These are phyloP conservation scores for Xiphydria camelus DNA, from an alignment of 2,888 invertebrate genomes.

Conservation along the genomic window DNA sequence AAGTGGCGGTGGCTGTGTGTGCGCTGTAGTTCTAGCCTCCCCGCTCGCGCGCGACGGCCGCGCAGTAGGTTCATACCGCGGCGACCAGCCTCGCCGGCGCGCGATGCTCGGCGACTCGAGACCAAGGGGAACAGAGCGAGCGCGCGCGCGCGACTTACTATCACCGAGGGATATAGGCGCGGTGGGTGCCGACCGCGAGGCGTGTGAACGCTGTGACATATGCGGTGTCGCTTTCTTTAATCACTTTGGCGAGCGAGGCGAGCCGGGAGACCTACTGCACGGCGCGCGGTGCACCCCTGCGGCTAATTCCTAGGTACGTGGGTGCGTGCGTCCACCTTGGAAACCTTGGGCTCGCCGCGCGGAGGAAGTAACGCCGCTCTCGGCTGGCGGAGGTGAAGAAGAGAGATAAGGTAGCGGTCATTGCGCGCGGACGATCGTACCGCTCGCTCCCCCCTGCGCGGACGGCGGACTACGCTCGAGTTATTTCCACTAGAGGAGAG, in stretches of 20 bases:
- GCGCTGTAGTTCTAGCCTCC: no score
- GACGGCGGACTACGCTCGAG: no score
- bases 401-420: background rate
- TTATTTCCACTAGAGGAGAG: background rate
- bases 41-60: no score
- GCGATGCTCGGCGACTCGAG: no score
- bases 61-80: background rate
- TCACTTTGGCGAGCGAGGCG: conserved; percentile 29
- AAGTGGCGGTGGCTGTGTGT: no score
- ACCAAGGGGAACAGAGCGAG: no score
- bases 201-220: conserved; percentile 59
- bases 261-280: background rate
- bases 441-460: background rate
- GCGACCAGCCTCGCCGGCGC: no score
- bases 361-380: no score
- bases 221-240: conserved; percentile 57
- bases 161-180: conserved; percentile 39
- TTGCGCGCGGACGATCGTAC: background rate
- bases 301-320: background rate
- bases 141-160: conserved; percentile 30
- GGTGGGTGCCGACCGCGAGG: conserved; percentile 48
- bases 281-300: background rate
- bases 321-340: background rate
- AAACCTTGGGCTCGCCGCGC: background rate
- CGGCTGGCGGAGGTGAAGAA: background rate